Base-by-base conservation (phyloP, 2,888 invertebrate species). In the Epinotia nisella region DNA sequence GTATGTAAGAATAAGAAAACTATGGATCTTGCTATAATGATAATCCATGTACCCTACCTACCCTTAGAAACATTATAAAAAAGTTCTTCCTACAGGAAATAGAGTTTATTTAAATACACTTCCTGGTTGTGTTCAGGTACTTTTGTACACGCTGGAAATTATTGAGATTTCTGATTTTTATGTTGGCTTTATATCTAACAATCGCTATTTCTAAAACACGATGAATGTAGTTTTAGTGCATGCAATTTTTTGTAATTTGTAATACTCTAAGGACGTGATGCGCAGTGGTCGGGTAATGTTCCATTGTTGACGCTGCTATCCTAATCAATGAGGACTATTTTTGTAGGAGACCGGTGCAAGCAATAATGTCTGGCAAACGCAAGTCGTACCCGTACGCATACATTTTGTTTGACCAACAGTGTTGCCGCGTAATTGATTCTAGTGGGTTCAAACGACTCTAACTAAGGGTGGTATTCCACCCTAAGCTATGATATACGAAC, bases 251-350 rank as follows among this genome's bases (percentile, higher is more conserved):
- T 49, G 13, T 49, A n/a, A n/a, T n/a, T n/a, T n/a, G n/a, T n/a
- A 4, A 45, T 49, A 49, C 49, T n/a, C 49, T n/a, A 49, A n/a
- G n/a, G n/a, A 15, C 49, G n/a, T 49, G n/a, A 49, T 49, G 49
- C 49, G 49, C 49, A 49, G 49, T n/a, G 1, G 1, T n/a, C n/a
- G 5, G 49, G 1, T n/a, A 49, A 49, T 49, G n/a, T 49, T 49
- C 49, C 49, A 7, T 49, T 49, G 49, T 49, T 49, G 49, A 49
- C 49, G 49, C 49, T 49, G 5, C n/a, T 49, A 49, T 3, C n/a
- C 49, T n/a, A 49, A 49, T 49, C 49, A 49, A n/a, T 7, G n/a
- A 49, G n/a, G n/a, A n/a, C 49, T 49, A n/a, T 49, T 49, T 49
- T 41, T 41, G 13, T 41, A 0, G 15, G 49, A 7, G 49, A n/a